A percentile compares a stretch with the other conserved stretches of the same genome.
Conservation (phyloP, 2,888 invertebrate genomes). For the Drosophila mimetica region DNA sequence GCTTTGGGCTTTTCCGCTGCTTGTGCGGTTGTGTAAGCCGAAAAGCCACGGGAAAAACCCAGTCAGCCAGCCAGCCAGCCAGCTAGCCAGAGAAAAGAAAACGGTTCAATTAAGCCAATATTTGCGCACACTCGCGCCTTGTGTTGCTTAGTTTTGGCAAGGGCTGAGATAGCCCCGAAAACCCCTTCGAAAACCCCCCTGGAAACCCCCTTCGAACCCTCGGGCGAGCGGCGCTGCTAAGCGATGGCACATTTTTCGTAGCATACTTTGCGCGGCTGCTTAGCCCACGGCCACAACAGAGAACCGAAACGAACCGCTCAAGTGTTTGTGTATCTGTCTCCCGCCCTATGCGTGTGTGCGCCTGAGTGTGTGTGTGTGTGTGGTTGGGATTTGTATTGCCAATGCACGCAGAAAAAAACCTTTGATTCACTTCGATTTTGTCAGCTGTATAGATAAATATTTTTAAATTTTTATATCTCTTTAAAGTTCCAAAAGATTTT, state of each 20-base stretch:
- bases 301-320: slow-evolving; percentile 21
- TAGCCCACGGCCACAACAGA: slow-evolving; percentile 45
- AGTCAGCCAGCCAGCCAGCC: slow-evolving; percentile 1
- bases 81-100: slow-evolving; percentile 32
- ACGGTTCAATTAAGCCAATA: slow-evolving; percentile 77
- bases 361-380: slow-evolving; percentile 3
- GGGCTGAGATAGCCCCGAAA: neutral
- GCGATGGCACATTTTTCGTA: slow-evolving; percentile 60
- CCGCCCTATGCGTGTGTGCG: slow-evolving; percentile 24
- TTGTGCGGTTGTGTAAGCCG: slow-evolving; percentile 34
- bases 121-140: slow-evolving; percentile 72
- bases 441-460: neutral
- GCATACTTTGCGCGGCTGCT: slow-evolving; percentile 61
- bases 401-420: slow-evolving; percentile 11
- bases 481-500: too few species aligned
- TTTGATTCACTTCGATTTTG: neutral
- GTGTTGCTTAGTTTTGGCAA: slow-evolving; percentile 26
- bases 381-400: slow-evolving; percentile 42
- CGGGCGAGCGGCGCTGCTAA: slow-evolving; percentile 31
- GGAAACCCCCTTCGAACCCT: neutral
- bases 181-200: neutral
- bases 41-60: slow-evolving; percentile 45
- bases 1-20: neutral
- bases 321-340: slow-evolving; percentile 46
- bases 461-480: too few species aligned